Evolutionary conservation across 2,113 vertebrate genomes (phyloP).

Genomic region (Chunga burmeisteri): DNA sequence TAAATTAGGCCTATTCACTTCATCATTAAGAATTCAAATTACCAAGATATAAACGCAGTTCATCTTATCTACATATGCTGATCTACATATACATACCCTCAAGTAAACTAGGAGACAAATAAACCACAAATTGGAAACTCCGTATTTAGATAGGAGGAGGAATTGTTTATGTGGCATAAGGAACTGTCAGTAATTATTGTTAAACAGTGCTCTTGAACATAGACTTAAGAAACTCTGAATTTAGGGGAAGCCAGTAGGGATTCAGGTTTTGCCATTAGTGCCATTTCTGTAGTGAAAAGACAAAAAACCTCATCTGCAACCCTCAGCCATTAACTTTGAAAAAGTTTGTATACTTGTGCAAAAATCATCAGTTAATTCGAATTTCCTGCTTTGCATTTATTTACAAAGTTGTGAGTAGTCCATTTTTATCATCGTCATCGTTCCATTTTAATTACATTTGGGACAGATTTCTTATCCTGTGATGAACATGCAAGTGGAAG

Average conservation of each 20-base stretch:
- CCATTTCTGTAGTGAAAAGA: neutral
- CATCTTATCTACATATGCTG: neutral
- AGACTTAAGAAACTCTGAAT: neutral
- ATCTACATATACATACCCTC: neutral
- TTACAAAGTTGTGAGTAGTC: neutral
- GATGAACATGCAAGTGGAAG: neutral
- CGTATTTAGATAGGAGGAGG: neutral
- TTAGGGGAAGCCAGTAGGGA: neutral
- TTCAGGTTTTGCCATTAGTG: neutral
- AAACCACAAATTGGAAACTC: neutral
- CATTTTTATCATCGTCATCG: neutral
- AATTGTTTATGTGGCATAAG: neutral
- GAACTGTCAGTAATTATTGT: neutral
- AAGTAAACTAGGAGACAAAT: neutral
- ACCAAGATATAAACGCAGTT: neutral
- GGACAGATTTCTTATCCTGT: neutral
- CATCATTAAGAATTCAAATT: neutral
- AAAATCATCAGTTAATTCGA: neutral
- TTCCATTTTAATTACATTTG: neutral
- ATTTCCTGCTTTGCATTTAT: neutral
- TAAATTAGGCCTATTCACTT: neutral
- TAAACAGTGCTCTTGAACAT: neutral
- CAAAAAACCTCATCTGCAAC: neutral
- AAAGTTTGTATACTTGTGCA: neutral
- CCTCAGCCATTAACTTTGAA: neutral